Evolutionary conservation across 2,888 invertebrate genomes (phyloP).

Genomic region (Andrena bicolor): DNA sequence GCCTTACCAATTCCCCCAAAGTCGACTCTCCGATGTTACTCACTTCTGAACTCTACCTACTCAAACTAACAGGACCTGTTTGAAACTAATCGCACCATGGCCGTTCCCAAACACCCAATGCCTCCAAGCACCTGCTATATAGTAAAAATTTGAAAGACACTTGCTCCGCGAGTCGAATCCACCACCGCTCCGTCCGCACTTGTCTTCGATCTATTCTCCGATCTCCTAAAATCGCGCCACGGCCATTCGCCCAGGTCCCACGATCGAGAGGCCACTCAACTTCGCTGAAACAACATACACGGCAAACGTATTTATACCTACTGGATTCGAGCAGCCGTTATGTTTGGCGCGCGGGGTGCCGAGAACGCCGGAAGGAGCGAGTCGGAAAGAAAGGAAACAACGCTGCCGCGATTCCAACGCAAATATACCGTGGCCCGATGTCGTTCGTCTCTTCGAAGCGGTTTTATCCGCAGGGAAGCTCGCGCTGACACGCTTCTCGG

Average conservation of each 20-base stretch:
- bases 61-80: too few species aligned
- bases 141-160: background rate
- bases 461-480: background rate
- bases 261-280: constrained; percentile 72
- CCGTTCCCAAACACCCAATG: too few species aligned
- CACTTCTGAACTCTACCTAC: too few species aligned
- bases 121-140: background rate
- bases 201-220: background rate
- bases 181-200: background rate
- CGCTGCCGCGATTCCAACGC: constrained; percentile 56
- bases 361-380: constrained; percentile 27
- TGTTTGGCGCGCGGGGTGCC: constrained; percentile 45
- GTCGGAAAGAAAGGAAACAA: constrained; percentile 38
- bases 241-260: constrained; percentile 12
- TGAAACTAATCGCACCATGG: too few species aligned
- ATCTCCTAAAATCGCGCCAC: background rate
- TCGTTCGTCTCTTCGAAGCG: background rate
- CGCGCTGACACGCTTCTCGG: background rate
- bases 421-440: constrained; percentile 57
- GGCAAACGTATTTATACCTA: constrained; percentile 72
- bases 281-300: constrained; percentile 73
- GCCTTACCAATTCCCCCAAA: too few species aligned
- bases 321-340: constrained; percentile 59
- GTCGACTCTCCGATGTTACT: too few species aligned
- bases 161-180: background rate